Conservation (phyloP, 2,888 invertebrate species). For the Cryptocheilus praepositus region DNA sequence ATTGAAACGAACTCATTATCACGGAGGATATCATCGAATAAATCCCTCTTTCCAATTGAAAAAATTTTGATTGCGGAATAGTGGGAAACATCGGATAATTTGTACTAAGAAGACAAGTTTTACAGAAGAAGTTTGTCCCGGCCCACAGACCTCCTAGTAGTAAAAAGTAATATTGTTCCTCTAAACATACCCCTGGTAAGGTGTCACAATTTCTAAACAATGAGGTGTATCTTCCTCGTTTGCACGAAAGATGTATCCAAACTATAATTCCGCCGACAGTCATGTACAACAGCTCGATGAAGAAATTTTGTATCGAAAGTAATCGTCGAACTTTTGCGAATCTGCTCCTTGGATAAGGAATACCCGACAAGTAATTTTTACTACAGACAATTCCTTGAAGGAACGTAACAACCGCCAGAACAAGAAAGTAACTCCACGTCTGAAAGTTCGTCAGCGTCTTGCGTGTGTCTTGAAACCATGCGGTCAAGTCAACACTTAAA, state of each 20-base stretch:
- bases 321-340: constrained; percentile 81
- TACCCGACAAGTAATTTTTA: constrained; percentile 81
- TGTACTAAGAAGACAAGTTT: constrained; percentile 77
- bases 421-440: constrained; percentile 81
- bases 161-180: constrained; percentile 82
- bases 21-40: constrained; percentile 78
- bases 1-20: constrained; percentile 79
- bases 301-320: constrained; percentile 79
- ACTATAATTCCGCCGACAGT: constrained; percentile 82
- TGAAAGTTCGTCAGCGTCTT: constrained; percentile 79
- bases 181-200: constrained; percentile 78
- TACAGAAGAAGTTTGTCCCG: constrained; percentile 80
- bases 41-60: constrained; percentile 80
- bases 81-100: constrained; percentile 81
- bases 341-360: constrained; percentile 81
- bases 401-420: constrained; percentile 80
- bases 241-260: constrained; percentile 82
- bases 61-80: constrained; percentile 83
- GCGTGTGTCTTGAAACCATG: constrained; percentile 81
- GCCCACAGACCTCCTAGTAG: constrained; percentile 82
- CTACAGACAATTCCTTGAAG: constrained; percentile 85
- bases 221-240: constrained; percentile 78
- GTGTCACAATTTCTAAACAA: constrained; percentile 76
- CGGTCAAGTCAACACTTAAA: constrained; percentile 80
- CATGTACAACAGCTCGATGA: constrained; percentile 78